Evolutionary conservation across 2,888 invertebrate species (phyloP).

Genomic region (Mythimna lalbum): DNA sequence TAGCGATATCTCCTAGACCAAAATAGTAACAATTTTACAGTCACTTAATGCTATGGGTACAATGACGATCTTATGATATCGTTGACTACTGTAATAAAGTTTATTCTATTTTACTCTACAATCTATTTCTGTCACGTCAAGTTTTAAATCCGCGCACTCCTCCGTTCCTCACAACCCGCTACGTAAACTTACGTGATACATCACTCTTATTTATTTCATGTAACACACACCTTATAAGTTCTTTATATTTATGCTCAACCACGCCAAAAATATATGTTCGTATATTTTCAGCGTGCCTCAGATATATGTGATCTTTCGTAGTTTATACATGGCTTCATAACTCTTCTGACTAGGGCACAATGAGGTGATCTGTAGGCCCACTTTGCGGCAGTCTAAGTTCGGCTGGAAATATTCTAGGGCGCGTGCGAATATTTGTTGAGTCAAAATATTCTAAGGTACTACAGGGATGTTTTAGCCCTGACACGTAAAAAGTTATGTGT

Average conservation of each 20-base stretch:
- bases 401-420: constrained; percentile 32
- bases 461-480: constrained; percentile 16
- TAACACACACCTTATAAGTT: constrained; percentile 35
- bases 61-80: too few relatives aligned
- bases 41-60: too few relatives aligned
- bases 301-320: constrained; percentile 55
- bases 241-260: constrained; percentile 44
- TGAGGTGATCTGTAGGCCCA: constrained; percentile 58
- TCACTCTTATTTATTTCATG: constrained; percentile 32
- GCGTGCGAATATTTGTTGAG: constrained; percentile 34
- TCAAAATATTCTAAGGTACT: constrained; percentile 26
- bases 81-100: too few relatives aligned
- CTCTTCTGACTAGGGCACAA: constrained; percentile 42
- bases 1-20: too few relatives aligned
- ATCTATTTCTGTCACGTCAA: background rate
- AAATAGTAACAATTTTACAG: too few relatives aligned
- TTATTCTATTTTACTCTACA: too few relatives aligned
- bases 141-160: constrained; percentile 12
- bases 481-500: constrained; percentile 13
- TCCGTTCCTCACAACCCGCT: background rate
- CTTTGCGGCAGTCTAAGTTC: constrained; percentile 46
- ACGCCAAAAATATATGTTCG: constrained; percentile 44
- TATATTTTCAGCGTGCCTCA: constrained; percentile 43
- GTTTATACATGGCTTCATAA: constrained; percentile 58
- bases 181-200: constrained; percentile 1